These are phyloP conservation scores for Gandaritis pyraliata DNA, from an alignment of 2,888 invertebrate genomes.

Conservation along the genomic window DNA sequence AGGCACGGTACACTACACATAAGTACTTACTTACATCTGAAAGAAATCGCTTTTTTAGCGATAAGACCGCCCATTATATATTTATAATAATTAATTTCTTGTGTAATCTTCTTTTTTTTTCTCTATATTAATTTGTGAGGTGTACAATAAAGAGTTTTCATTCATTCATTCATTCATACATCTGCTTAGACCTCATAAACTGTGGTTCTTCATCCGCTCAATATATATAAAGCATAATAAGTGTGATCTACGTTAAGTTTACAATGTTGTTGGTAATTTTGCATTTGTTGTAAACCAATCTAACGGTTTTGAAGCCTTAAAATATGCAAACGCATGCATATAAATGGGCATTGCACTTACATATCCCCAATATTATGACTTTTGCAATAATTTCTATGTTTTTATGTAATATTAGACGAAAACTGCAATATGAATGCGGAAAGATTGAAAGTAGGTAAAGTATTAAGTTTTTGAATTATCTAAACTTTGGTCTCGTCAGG, in stretches of 20 bases:
- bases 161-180: too few species aligned
- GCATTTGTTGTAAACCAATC: conserved; percentile 25
- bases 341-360: conserved; percentile 22
- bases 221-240: neutral
- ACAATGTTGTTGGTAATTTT: conserved; percentile 31
- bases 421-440: conserved; percentile 13
- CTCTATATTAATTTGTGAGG: too few species aligned
- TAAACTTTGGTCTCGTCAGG: neutral
- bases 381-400: conserved; percentile 27
- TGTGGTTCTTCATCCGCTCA: conserved; percentile 9
- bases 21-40: too few species aligned
- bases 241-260: conserved; percentile 10
- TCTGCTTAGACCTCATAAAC: too few species aligned
- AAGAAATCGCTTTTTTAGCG: too few species aligned
- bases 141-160: too few species aligned
- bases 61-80: too few species aligned
- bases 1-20: too few species aligned
- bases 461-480: neutral
- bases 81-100: too few species aligned
- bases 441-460: conserved; percentile 2
- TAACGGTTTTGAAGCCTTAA: conserved; percentile 28
- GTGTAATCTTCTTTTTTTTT: too few species aligned
- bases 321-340: conserved; percentile 35
- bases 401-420: conserved; percentile 31
- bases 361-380: conserved; percentile 31